Evolutionary conservation across 1,140 invertebrate genomes (phyloP), one percentile per base, ranked within the genome.

Genomic region (Daktulosphaira vitifoliae): DNA sequence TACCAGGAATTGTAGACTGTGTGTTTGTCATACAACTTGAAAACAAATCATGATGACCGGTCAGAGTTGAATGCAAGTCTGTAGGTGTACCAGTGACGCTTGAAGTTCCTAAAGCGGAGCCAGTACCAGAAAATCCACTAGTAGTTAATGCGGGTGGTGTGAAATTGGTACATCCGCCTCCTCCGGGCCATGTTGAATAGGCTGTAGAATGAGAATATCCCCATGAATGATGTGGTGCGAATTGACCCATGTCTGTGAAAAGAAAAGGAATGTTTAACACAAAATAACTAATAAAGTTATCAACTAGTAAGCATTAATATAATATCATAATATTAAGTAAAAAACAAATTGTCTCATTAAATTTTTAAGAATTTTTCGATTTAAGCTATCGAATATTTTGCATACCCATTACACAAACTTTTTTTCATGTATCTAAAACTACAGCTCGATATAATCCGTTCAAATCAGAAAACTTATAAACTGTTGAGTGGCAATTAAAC

Each of bases 131-230:
- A 39, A 62, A 62, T 7, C 56, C 42, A 33, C 29, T 11, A 6
- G 56, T 20, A 25, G 56, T 9, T 23, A 62, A 39, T n/a, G 56
- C 56, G 16, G 56, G 56, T 7, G 56, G 25, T 7, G 56, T 48
- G 16, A 62, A 62, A 39, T 62, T 62, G 6, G 56, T 62, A 16
- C 56, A 62, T 11, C 56, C 56, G 25, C 56, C 56, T 9, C 56
- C 56, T 2, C 56, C 56, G 2, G 56, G 56, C 56, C 56, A 62
- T 1, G 56, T 62, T 1, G 56, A 62, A 25, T 62, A 62, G 6
- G 56, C 56, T 1, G 56, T 62, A 3, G 56, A 62, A 48, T 62
- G 56, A 18, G 56, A 62, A 23, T 62, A 62, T 62, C 56, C 56
- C 56, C 56, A 62, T 2, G 56, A 62, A 13, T 62, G 56, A 33